Conservation (phyloP, 2,888 invertebrate species). For the Slavum lentiscoides region DNA sequence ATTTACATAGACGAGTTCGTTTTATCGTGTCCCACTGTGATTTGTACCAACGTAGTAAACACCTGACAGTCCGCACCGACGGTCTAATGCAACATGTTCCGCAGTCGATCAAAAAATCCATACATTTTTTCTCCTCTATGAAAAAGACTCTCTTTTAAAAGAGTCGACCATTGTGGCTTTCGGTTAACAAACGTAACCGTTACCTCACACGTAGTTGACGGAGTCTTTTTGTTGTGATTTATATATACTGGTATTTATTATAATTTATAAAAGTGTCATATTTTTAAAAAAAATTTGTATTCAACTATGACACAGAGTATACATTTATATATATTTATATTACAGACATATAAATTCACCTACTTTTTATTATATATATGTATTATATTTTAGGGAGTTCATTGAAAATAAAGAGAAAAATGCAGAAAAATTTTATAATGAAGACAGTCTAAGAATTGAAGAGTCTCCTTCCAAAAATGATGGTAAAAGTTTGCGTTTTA, state of each 20-base stretch:
- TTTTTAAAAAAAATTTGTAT: too few relatives aligned
- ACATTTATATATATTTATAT: too few relatives aligned
- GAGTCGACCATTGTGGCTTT: too few relatives aligned
- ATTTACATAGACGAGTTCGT: background rate
- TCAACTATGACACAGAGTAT: too few relatives aligned
- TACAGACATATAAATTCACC: too few relatives aligned
- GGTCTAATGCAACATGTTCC: background rate
- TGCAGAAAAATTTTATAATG: constrained; percentile 54
- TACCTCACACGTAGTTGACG: too few relatives aligned
- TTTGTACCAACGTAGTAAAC: constrained; percentile 1
- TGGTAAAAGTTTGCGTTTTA: constrained; percentile 20
- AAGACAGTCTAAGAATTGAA: background rate
- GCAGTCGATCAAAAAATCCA: background rate
- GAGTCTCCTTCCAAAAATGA: background rate
- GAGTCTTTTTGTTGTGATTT: too few relatives aligned
- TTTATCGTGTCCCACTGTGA: background rate
- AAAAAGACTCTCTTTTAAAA: too few relatives aligned
- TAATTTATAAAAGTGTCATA: too few relatives aligned
- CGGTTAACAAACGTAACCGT: too few relatives aligned
- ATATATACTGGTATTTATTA: too few relatives aligned
- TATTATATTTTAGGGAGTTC: constrained; percentile 43
- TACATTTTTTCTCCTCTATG: background rate
- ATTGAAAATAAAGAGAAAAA: constrained; percentile 49
- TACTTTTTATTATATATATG: background rate
- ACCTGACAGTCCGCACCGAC: background rate